phyloP scores from a whole-genome alignment of 1,140 invertebrate species.

The Triops cancriformis region DNA sequence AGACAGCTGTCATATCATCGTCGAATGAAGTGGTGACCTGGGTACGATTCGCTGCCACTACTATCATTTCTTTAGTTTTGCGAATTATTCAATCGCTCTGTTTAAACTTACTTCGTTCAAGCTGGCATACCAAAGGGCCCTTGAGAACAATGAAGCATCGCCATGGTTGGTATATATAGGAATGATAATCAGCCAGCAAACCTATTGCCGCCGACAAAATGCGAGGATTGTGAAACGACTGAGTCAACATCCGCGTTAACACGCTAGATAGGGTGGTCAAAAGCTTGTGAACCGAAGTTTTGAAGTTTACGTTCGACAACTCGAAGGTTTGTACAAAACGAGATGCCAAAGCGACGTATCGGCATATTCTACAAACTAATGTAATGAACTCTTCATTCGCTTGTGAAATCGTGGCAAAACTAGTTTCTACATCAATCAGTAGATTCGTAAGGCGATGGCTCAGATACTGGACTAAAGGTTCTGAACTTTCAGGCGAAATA shows the following conservation, averaged over 20 bases:
- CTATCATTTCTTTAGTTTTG: background rate
- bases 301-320: background rate
- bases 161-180: background rate
- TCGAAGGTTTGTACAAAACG: background rate
- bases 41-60: background rate
- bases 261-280: background rate
- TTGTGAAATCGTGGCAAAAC: background rate
- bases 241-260: background rate
- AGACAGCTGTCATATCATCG: background rate
- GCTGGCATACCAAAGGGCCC: background rate
- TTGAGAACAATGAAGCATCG: background rate
- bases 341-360: background rate
- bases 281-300: background rate
- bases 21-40: background rate
- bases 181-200: background rate
- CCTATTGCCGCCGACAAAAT: background rate
- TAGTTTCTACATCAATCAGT: background rate
- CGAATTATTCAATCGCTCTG: background rate
- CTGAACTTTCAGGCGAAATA: background rate
- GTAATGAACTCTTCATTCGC: background rate
- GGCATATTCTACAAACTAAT: background rate
- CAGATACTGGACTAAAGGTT: background rate
- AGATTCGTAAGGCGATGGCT: background rate
- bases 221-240: background rate
- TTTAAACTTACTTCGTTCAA: background rate